These are phyloP conservation scores for Jordanella pulchra DNA, from an alignment of 2,797 vertebrate genomes.

Conservation along the genomic window DNA sequence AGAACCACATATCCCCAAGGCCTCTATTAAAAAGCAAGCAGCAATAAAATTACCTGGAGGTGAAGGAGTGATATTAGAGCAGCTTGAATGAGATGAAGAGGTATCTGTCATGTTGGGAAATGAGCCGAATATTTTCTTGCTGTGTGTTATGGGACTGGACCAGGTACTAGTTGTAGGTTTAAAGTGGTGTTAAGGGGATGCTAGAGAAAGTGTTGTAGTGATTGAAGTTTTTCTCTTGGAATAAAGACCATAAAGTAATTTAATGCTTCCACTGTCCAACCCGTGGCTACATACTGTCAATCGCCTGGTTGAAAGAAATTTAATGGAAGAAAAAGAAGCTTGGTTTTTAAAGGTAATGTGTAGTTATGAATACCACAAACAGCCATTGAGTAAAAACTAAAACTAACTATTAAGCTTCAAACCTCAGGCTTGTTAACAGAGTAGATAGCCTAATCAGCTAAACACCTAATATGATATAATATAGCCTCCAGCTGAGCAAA, in stretches of 20 bases:
- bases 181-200: not conserved
- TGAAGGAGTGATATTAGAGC: conserved; percentile 23
- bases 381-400: not conserved
- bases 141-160: too few species aligned
- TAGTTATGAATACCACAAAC: not conserved
- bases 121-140: not conserved
- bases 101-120: conserved; percentile 53
- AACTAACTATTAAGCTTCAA: not conserved
- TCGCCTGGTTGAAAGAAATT: not conserved
- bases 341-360: not conserved
- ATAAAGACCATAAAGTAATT: not conserved
- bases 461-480: too few species aligned
- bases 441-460: not conserved
- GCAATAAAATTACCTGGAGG: not conserved
- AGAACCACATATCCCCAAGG: conserved; percentile 32
- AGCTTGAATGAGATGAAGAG: conserved; percentile 36
- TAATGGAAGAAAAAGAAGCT: not conserved
- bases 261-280: too few species aligned
- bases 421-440: not conserved
- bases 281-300: not conserved
- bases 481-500: too few species aligned
- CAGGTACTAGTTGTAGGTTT: not conserved
- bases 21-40: conserved; percentile 36
- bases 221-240: not conserved
- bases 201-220: not conserved